Base-by-base conservation (phyloP, 2,888 invertebrate genomes). In the Kuschelorhynchus macadamiae region DNA sequence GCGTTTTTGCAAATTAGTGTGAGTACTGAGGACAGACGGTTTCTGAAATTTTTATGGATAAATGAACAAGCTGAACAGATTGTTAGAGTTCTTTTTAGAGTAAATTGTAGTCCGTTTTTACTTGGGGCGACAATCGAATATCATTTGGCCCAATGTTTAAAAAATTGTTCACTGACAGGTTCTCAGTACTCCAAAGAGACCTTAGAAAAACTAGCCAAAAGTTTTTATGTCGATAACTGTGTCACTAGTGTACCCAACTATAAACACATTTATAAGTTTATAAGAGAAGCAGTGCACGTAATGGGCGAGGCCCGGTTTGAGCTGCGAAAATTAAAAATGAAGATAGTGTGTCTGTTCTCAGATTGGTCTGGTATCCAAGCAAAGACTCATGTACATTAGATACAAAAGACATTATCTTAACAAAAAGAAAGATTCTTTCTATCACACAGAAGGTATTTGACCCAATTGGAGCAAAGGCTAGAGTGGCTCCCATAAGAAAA, bases 1-100 rank as follows among this genome's bases (percentile, higher is more conserved):
- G 80, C 79, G 0, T 80, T 81, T 65, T 64, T 77, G n/a, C 78
- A 77, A 70, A 77, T 80, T n/a, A 66, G 63, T 39, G 20, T 78
- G 0, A 18, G 63, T 5, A 32, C 65, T 57, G 36, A 62, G 4
- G 49, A 52, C 17, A 49, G 11, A 36, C 59, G 25, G 62, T 62
- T 1, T 55, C 57, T 9, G 57, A 66, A 11, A 44, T 52, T 11
- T 50, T 50, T 7, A 12, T 70, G 4, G 32, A 36, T 41, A 20
- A 70, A 11, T 67, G 81, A 9, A 59, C 47, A 46, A 16, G 32
- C 20, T 70, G 53, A 66, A 67, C 42, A 50, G 9, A 50, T 30
- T n/a, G 7, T 50, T 8, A 5, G 20, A 49, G 12, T 50, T 9
- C 18, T 17, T 44, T 14, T 25, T 57, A 17, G 32, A 25, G 16